Evolutionary conservation across 53 echinoderm and acorn worm genomes (phyloP).

Genomic region (Temnopleurus reevesii): DNA sequence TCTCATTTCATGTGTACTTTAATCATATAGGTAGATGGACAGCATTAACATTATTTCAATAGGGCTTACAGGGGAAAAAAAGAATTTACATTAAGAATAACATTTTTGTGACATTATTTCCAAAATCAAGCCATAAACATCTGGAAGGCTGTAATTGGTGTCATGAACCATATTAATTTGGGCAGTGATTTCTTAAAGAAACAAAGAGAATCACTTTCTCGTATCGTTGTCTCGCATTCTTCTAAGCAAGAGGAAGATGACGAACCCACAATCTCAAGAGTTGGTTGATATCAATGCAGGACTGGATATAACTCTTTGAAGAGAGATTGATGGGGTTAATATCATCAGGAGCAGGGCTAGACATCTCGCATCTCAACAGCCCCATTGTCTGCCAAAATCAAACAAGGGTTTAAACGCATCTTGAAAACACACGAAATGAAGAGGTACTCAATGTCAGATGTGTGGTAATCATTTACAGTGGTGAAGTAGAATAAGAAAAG

Average conservation of each 20-base stretch:
- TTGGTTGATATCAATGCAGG: not conserved
- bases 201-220: not conserved
- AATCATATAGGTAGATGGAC: no score
- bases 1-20: no score
- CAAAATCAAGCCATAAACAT: no score
- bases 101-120: no score
- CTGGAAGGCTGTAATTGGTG: no score
- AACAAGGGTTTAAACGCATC: not conserved
- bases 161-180: no score
- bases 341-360: not conserved
- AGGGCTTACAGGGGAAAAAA: no score
- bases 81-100: no score
- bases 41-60: no score
- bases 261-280: not conserved
- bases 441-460: constrained; percentile 2
- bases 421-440: not conserved
- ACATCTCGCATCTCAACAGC: not conserved
- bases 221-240: not conserved
- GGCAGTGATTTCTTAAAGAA: not conserved
- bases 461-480: constrained; percentile 21
- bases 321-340: constrained; percentile 24
- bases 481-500: not conserved
- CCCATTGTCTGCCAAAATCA: constrained; percentile 29
- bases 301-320: constrained; percentile 13
- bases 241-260: not conserved